Evolutionary conservation across 2,888 invertebrate species (phyloP).

Genomic region (Dromius quadrimaculatus): DNA sequence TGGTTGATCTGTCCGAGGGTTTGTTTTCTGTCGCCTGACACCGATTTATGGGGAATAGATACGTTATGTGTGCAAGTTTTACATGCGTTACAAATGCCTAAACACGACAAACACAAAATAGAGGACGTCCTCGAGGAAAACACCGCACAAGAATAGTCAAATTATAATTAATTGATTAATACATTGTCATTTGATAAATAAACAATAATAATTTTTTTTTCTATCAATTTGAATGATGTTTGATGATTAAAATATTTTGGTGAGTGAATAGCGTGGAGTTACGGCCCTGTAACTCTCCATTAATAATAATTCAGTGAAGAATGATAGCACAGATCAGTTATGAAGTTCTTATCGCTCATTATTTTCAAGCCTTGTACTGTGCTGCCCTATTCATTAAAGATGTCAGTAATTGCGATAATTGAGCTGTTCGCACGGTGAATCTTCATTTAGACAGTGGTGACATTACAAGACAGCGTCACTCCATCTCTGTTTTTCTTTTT

Average conservation of each 20-base stretch:
- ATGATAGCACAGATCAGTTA: background rate
- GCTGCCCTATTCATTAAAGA: conserved; percentile 9
- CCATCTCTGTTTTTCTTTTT: too few species aligned
- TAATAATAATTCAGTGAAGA: background rate
- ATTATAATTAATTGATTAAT: too few species aligned
- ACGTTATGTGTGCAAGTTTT: conserved; percentile 14
- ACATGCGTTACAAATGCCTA: conserved; percentile 15
- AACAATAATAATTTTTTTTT: too few species aligned
- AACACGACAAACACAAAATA: too few species aligned
- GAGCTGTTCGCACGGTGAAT: conserved; percentile 18
- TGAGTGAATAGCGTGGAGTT: too few species aligned
- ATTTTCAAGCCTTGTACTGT: conserved; percentile 6
- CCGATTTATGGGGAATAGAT: conserved; percentile 29
- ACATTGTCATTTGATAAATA: too few species aligned
- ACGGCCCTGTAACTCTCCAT: too few species aligned
- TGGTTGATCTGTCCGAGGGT: background rate
- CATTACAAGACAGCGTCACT: conserved; percentile 3
- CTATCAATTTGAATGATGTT: too few species aligned
- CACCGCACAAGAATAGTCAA: background rate
- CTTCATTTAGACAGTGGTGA: conserved; percentile 18
- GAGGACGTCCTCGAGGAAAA: too few species aligned
- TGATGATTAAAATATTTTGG: too few species aligned
- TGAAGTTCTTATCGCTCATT: conserved; percentile 4
- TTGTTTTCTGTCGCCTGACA: conserved; percentile 14
- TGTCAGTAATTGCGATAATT: conserved; percentile 24